These are phyloP conservation scores for Parnassius smintheus DNA, from an alignment of 2,888 invertebrate genomes.

Conservation along the genomic window DNA sequence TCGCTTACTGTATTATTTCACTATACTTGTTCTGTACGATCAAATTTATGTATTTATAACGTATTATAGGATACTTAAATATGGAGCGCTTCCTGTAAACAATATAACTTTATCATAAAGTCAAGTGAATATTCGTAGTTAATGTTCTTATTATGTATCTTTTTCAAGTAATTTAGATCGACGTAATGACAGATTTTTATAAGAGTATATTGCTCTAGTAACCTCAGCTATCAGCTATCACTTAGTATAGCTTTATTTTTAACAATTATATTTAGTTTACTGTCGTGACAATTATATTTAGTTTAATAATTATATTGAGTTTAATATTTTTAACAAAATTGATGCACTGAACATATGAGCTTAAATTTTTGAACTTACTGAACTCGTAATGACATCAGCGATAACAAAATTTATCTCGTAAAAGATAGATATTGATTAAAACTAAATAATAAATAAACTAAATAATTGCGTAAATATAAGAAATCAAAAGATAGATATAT, in stretches of 20 bases:
- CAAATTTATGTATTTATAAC: slow-evolving; percentile 1
- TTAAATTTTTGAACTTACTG: too few relatives aligned
- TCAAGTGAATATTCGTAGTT: not conserved
- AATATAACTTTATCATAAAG: slow-evolving; percentile 1
- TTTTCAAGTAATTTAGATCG: slow-evolving; percentile 1
- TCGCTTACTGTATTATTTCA: slow-evolving; percentile 42
- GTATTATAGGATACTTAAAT: slow-evolving; percentile 6
- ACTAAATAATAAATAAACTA: too few relatives aligned
- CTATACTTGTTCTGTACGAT: slow-evolving; percentile 2
- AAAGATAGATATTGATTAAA: too few relatives aligned
- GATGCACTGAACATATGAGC: too few relatives aligned
- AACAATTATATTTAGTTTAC: too few relatives aligned
- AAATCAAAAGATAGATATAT: too few relatives aligned
- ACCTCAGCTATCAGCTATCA: slow-evolving; percentile 11
- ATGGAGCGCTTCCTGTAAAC: slow-evolving; percentile 7
- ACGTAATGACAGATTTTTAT: slow-evolving; percentile 2
- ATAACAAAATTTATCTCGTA: too few relatives aligned
- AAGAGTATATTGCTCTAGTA: slow-evolving; percentile 3
- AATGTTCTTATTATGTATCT: not conserved
- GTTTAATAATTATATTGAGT: too few relatives aligned
- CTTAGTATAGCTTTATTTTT: not conserved
- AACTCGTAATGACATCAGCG: too few relatives aligned
- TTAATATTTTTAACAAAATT: too few relatives aligned
- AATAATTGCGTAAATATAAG: too few relatives aligned
- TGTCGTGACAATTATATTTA: too few relatives aligned